phyloP scores from a whole-genome alignment of 2,888 invertebrate genomes.

The Ectemnius continuus region DNA sequence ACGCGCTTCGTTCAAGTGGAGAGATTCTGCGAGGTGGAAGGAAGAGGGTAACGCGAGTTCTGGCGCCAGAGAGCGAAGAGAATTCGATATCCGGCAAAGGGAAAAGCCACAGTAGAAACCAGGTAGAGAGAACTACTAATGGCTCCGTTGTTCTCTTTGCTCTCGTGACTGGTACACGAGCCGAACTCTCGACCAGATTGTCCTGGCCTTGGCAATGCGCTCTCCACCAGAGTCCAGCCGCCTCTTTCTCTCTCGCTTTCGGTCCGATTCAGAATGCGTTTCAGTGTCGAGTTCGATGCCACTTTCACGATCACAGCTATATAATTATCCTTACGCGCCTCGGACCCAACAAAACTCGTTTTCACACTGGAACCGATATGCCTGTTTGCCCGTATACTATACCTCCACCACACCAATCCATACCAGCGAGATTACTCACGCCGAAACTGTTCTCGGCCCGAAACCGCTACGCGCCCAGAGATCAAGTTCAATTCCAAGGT shows the following conservation, averaged over 20 bases:
- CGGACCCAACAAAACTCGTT: constrained; percentile 61
- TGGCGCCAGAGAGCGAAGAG: constrained; percentile 7
- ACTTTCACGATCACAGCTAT: constrained; percentile 70
- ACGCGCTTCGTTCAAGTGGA: no score
- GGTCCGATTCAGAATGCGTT: constrained; percentile 58
- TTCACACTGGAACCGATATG: constrained; percentile 28
- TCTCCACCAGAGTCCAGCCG: constrained; percentile 46
- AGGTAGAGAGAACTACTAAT: constrained; percentile 9
- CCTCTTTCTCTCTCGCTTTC: constrained; percentile 9
- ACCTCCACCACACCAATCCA: neutral
- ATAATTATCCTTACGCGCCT: constrained; percentile 58
- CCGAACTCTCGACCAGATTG: constrained; percentile 2
- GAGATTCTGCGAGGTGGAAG: no score
- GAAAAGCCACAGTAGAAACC: constrained; percentile 6
- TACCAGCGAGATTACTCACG: neutral
- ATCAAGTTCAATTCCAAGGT: no score
- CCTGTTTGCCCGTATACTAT: neutral
- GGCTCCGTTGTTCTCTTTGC: constrained; percentile 18
- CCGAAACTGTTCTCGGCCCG: neutral
- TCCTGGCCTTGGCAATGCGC: constrained; percentile 73
- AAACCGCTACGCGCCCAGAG: no score
- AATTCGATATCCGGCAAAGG: constrained; percentile 15
- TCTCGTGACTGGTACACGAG: neutral
- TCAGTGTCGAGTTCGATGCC: constrained; percentile 68
- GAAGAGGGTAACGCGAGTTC: no score